Conservation (phyloP, 2,888 invertebrate species). For the Schizaphis graminum region DNA sequence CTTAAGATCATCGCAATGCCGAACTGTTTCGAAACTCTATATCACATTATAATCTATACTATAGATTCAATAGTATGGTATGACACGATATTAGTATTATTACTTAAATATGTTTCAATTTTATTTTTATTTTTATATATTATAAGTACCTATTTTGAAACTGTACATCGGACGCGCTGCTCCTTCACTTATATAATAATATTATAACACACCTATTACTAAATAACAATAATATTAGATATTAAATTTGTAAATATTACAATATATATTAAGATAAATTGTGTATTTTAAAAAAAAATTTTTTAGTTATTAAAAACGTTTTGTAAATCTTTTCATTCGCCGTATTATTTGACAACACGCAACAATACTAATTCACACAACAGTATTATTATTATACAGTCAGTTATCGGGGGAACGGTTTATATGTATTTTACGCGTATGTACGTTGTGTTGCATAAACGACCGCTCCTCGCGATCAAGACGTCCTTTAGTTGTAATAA, state of each 20-base stretch:
- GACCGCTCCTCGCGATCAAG: not conserved
- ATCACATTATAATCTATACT: not conserved
- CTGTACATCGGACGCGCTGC: not conserved
- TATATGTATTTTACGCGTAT: not conserved
- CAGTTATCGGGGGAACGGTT: not conserved
- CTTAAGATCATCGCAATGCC: not conserved
- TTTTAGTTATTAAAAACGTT: not conserved
- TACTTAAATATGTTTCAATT: not conserved
- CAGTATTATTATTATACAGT: not conserved
- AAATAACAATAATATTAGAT: not conserved
- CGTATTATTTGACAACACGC: not conserved
- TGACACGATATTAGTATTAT: not conserved
- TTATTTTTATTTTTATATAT: slow-evolving; percentile 3
- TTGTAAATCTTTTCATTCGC: not conserved
- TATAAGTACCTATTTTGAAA: not conserved
- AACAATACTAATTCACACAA: not conserved
- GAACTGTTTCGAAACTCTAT: not conserved
- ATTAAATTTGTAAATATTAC: slow-evolving; percentile 20
- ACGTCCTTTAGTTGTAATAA: not conserved
- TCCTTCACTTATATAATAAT: not conserved
- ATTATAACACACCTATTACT: too few relatives aligned
- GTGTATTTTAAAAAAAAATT: not conserved
- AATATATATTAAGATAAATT: not conserved
- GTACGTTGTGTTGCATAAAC: slow-evolving; percentile 16
- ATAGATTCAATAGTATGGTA: too few relatives aligned